Conservation (phyloP, 2,113 vertebrate genomes). For the Actenoides hombroni region DNA sequence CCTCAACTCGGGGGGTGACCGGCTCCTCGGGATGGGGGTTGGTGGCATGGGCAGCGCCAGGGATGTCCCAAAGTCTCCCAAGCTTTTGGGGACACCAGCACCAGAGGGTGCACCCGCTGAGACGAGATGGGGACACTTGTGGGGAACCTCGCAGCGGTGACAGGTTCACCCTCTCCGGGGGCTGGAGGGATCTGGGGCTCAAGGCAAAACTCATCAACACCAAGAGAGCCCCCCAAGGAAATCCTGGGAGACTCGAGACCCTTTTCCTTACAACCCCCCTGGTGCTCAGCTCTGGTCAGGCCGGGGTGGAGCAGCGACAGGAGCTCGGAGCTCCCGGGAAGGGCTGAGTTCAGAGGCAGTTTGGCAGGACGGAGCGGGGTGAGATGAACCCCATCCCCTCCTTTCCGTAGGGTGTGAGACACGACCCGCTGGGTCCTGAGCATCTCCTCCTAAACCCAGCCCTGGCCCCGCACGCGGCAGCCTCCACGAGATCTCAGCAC, state of each 20-base stretch:
- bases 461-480: accelerated
- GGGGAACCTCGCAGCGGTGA: not conserved
- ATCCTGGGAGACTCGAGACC: not conserved
- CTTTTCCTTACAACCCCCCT: not conserved
- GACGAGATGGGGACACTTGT: accelerated
- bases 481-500: accelerated
- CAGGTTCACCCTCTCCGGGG: accelerated
- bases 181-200: not conserved
- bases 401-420: not conserved
- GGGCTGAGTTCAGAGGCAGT: not conserved
- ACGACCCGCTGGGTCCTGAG: accelerated
- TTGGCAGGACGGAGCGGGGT: not conserved
- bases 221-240: not conserved
- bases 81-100: not conserved
- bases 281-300: accelerated
- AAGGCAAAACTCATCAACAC: accelerated
- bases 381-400: not conserved
- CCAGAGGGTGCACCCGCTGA: not conserved
- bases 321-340: accelerated
- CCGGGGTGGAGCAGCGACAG: not conserved
- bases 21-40: not conserved
- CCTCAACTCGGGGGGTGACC: not conserved
- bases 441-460: not conserved
- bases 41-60: accelerated
- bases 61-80: accelerated